Conservation (phyloP, 2,797 vertebrate species). For the Enteromius trimaculatus region DNA sequence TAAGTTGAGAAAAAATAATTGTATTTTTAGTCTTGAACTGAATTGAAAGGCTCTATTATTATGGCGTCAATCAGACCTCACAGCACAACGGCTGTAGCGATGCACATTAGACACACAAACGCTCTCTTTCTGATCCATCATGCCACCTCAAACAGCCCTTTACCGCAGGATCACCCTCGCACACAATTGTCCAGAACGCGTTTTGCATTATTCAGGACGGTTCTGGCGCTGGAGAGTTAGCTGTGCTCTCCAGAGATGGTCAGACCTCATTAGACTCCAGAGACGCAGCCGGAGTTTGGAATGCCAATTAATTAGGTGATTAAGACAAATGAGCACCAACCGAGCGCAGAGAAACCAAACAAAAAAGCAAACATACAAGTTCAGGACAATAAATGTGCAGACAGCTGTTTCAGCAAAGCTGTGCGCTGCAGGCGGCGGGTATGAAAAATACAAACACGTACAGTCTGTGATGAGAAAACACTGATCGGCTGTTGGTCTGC, state of each 20-base stretch:
- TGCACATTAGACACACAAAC: conserved; percentile 20
- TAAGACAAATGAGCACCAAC: conserved; percentile 62
- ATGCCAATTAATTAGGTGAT: conserved; percentile 68
- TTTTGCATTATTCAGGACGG: conserved; percentile 66
- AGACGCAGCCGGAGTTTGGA: conserved; percentile 54
- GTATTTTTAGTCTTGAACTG: background rate
- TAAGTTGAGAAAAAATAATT: background rate
- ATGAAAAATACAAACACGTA: conserved; percentile 46
- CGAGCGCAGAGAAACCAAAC: conserved; percentile 18
- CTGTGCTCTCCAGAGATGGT: conserved; percentile 60
- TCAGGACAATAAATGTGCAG: conserved; percentile 1
- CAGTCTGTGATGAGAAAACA: conserved; percentile 9
- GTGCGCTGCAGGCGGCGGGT: conserved; percentile 18
- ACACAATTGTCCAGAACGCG: conserved; percentile 68
- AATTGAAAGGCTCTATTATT: conserved; percentile 11
- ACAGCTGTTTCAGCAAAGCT: conserved; percentile 49
- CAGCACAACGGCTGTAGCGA: background rate
- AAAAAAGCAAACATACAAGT: conserved; percentile 4
- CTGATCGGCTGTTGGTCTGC: background rate
- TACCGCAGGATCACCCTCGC: conserved; percentile 63
- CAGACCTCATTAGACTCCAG: conserved; percentile 58
- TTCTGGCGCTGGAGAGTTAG: conserved; percentile 23
- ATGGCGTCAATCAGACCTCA: background rate
- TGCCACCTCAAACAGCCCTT: conserved; percentile 40
- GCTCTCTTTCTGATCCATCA: conserved; percentile 1